Percentiles rank a stretch among this genome's conserved stretches.
These are phyloP conservation scores for Leptoclinus maculatus DNA, from an alignment of 2,797 vertebrate genomes.

Conservation along the genomic window DNA sequence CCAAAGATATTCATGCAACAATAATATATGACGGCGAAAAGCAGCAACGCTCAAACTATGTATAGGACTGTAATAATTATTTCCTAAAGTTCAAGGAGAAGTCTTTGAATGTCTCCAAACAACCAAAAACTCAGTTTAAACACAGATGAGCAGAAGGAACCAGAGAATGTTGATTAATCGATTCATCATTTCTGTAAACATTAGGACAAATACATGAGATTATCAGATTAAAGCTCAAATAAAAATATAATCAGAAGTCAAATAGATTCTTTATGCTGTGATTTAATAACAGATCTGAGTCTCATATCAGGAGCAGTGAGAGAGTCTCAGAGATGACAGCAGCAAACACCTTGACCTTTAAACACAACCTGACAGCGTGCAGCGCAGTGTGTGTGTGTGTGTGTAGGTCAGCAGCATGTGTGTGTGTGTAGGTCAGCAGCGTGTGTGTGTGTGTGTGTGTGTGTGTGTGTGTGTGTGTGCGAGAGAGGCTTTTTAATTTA, in stretches of 20 bases:
- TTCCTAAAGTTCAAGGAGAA: background rate
- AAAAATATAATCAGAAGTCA: background rate
- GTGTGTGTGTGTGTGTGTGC: background rate
- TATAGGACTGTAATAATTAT: background rate
- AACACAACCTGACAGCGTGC: slow-evolving; percentile 1
- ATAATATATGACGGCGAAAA: background rate
- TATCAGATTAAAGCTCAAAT: too few relatives aligned
- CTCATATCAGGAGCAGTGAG: background rate
- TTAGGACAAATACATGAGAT: too few relatives aligned
- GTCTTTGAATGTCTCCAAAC: background rate
- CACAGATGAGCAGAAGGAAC: background rate
- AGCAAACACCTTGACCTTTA: slow-evolving; percentile 8
- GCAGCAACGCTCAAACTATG: background rate
- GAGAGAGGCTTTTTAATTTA: background rate
- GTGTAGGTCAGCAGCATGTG: background rate
- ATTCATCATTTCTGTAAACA: too few relatives aligned
- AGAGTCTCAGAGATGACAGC: background rate
- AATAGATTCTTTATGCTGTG: background rate
- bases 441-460: background rate
- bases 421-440: too few relatives aligned
- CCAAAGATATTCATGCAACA: background rate
- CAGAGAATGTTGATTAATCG: background rate
- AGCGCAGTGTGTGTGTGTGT: background rate
- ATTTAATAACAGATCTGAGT: background rate
- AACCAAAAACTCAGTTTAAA: background rate